Percentiles rank a stretch among this genome's conserved stretches.
Conservation (phyloP, 2,888 invertebrate genomes). For the Papilio demoleus region DNA sequence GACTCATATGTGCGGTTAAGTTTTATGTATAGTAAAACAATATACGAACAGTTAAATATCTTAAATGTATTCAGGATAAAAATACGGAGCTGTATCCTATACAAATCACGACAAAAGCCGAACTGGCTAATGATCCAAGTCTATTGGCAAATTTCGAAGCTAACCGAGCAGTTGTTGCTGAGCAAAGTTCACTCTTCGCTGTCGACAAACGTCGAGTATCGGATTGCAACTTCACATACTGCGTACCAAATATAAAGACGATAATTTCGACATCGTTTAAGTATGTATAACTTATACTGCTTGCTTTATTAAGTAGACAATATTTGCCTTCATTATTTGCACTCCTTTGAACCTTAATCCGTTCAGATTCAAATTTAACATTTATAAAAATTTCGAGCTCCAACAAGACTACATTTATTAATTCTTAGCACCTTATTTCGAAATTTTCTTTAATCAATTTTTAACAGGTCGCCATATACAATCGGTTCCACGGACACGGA, state of each 20-base stretch:
- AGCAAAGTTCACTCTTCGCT: background rate
- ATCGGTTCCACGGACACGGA: slow-evolving; percentile 57
- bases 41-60: too few species aligned
- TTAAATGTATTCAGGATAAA: slow-evolving; percentile 32
- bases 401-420: too few species aligned
- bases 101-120: slow-evolving; percentile 33
- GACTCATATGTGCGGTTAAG: too few species aligned
- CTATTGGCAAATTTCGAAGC: slow-evolving; percentile 15
- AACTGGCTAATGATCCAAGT: slow-evolving; percentile 28
- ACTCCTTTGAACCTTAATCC: too few species aligned
- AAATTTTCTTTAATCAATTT: too few species aligned
- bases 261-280: background rate
- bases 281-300: slow-evolving; percentile 25
- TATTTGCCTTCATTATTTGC: too few species aligned
- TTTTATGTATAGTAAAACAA: too few species aligned
- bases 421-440: too few species aligned
- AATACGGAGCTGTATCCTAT: slow-evolving; percentile 32
- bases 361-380: too few species aligned
- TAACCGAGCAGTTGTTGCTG: slow-evolving; percentile 13
- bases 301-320: too few species aligned
- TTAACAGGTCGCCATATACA: slow-evolving; percentile 46
- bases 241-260: slow-evolving; percentile 21
- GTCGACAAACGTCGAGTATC: slow-evolving; percentile 15
- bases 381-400: too few species aligned
- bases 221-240: slow-evolving; percentile 24